Evolutionary conservation across 2,888 invertebrate genomes (phyloP).

Genomic region (Papilio gigon): DNA sequence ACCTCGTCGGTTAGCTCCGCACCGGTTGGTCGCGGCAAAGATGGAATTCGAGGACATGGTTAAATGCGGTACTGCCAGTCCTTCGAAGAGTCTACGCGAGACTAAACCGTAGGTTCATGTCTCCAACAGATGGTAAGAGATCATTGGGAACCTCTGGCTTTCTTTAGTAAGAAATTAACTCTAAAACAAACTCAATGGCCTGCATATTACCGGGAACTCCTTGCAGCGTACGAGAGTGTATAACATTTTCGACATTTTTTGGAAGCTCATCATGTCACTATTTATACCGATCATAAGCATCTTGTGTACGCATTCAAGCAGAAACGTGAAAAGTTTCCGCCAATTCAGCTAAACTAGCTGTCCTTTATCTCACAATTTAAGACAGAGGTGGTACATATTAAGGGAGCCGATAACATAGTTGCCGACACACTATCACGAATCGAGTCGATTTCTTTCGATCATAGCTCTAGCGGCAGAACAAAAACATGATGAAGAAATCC

Average conservation of each 20-base stretch:
- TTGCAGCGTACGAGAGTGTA: slow-evolving; percentile 44
- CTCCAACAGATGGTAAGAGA: neutral
- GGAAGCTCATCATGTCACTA: slow-evolving; percentile 41
- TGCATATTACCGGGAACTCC: slow-evolving; percentile 45
- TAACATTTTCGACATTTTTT: slow-evolving; percentile 47
- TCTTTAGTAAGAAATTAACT: slow-evolving; percentile 44
- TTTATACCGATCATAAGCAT: slow-evolving; percentile 47
- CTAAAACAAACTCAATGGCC: slow-evolving; percentile 41
- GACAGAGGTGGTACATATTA: too few species aligned
- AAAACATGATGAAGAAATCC: slow-evolving; percentile 36
- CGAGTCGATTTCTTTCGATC: too few species aligned
- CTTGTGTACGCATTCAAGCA: slow-evolving; percentile 43
- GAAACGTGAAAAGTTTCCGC: too few species aligned
- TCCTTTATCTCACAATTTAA: too few species aligned
- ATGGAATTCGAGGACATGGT: neutral
- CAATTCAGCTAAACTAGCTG: too few species aligned
- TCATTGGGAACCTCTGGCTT: slow-evolving; percentile 45
- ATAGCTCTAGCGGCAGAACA: too few species aligned
- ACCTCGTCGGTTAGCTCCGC: too few species aligned
- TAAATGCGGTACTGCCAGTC: neutral
- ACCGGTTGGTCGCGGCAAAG: too few species aligned
- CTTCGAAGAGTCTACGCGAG: too few species aligned
- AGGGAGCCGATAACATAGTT: too few species aligned
- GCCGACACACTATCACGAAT: too few species aligned
- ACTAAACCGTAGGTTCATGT: too few species aligned